Evolutionary conservation across 1,140 invertebrate species (phyloP).

Genomic region (Centruroides sculpturatus): DNA sequence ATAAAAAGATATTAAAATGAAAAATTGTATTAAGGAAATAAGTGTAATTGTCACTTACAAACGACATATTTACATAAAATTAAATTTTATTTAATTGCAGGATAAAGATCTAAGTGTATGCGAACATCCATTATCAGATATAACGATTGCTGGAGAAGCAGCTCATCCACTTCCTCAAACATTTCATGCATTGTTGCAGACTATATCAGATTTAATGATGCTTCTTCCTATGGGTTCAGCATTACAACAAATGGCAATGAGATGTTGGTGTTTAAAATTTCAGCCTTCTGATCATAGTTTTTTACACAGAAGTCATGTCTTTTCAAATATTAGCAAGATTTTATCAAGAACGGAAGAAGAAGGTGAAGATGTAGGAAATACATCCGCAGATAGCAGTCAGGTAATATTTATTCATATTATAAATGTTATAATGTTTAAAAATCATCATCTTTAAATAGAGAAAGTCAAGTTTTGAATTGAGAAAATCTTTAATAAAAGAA

Average conservation of each 20-base stretch:
- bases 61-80: neutral
- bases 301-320: conserved; percentile 81
- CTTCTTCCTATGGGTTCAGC: conserved; percentile 70
- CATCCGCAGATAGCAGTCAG: neutral
- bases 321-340: conserved; percentile 92
- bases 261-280: conserved; percentile 85
- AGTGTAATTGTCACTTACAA: no score
- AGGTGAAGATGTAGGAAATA: conserved; percentile 2
- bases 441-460: no score
- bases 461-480: no score
- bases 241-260: conserved; percentile 76
- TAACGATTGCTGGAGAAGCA: conserved; percentile 62
- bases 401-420: neutral
- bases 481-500: no score
- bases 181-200: conserved; percentile 78
- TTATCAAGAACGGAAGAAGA: conserved; percentile 81
- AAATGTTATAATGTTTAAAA: no score
- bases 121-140: conserved; percentile 67
- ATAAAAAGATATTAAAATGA: no score
- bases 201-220: conserved; percentile 84
- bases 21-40: no score
- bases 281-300: conserved; percentile 77
- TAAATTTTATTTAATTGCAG: conserved; percentile 7
- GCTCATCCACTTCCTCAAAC: conserved; percentile 60
- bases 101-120: conserved; percentile 37